Evolutionary conservation across 2,888 invertebrate genomes (phyloP), one percentile per base, ranked within the genome.

Genomic region (Tenthredo scrophulariae): DNA sequence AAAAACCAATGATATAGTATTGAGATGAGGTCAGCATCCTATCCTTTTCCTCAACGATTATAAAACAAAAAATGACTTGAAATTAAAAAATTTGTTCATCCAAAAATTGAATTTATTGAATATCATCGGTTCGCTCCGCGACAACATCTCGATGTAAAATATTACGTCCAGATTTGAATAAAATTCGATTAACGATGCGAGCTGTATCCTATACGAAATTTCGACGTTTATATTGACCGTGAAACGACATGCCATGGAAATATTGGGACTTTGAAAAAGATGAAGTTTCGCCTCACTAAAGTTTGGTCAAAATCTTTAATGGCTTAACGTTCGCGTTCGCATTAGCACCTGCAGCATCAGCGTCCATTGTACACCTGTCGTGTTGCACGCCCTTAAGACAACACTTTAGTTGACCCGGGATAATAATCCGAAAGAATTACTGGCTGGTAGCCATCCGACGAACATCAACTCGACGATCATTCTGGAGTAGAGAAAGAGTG

Each of bases 361-460:
- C 85, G 86, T 84, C 88, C 89, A 91, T 91, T 91, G 90, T 91
- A 86, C 92, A 92, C 91, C 92, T 92, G 93, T 93, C 93, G 91
- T 91, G 91, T 92, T 92, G 92, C 90, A 91, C 91, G 91, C 91
- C 91, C 91, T 91, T 92, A 89, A 91, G 92, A 93, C 91, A 93
- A 93, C 93, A 91, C 92, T 90, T 89, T 67, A 88, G 70, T 67
- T 65, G 91, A 90, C 91, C 90, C 88, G 87, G 84, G 88, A 83
- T 67, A 83, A 83, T 83, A 83, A 83, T 67, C 83, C 67, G 50
- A 70, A 83, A 83, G 83, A 46, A 80, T 26, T 50, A 43, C 74
- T 74, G 54, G 29, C 54, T 33, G 37, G 62, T 40, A 33, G 77
- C 54, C 50, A 40, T 26, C 29, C 46, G 9, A 46, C 13, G 37